A percentile compares a stretch with the other conserved stretches of the same genome.
These are phyloP conservation scores for Lytechinus variegatus DNA, from an alignment of 35 echinoderm and acorn worm genomes.

Conservation along the genomic window DNA sequence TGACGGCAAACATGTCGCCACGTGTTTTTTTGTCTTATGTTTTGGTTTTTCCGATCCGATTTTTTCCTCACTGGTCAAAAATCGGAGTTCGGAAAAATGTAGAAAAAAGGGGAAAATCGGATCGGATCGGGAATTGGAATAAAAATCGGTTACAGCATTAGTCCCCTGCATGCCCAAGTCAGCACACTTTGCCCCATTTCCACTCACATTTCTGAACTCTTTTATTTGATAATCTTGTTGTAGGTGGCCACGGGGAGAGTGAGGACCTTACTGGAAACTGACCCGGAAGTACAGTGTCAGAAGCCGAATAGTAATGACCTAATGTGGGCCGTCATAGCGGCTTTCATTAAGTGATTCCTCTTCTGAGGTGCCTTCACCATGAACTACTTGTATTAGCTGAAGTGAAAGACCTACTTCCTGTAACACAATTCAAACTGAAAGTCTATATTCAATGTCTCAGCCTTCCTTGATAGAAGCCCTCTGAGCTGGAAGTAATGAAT, in stretches of 20 bases:
- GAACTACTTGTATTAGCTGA: slow-evolving; percentile 4
- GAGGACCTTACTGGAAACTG: slow-evolving; percentile 87
- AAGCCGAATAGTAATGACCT: slow-evolving; percentile 81
- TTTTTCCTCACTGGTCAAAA: too few relatives aligned
- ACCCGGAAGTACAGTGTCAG: slow-evolving; percentile 82
- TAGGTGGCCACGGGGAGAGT: slow-evolving; percentile 95
- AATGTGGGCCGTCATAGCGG: slow-evolving; percentile 94
- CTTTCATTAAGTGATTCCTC: slow-evolving; percentile 89
- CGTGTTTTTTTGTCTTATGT: too few relatives aligned
- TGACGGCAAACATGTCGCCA: too few relatives aligned
- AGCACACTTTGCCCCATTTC: too few relatives aligned
- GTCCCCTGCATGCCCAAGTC: too few relatives aligned
- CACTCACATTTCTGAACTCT: too few relatives aligned
- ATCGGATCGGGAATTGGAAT: too few relatives aligned
- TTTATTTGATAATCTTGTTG: slow-evolving; percentile 41
- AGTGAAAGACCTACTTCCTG: not conserved
- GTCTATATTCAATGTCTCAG: not conserved
- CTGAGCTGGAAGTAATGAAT: not conserved
- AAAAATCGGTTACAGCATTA: too few relatives aligned
- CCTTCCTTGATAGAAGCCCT: not conserved
- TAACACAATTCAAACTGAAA: not conserved
- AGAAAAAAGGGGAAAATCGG: too few relatives aligned
- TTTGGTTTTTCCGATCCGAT: too few relatives aligned
- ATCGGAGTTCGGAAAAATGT: too few relatives aligned
- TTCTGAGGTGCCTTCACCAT: slow-evolving; percentile 19